Evolutionary conservation across 2,888 invertebrate genomes (phyloP).

Genomic region (Synergus laeviventris): DNA sequence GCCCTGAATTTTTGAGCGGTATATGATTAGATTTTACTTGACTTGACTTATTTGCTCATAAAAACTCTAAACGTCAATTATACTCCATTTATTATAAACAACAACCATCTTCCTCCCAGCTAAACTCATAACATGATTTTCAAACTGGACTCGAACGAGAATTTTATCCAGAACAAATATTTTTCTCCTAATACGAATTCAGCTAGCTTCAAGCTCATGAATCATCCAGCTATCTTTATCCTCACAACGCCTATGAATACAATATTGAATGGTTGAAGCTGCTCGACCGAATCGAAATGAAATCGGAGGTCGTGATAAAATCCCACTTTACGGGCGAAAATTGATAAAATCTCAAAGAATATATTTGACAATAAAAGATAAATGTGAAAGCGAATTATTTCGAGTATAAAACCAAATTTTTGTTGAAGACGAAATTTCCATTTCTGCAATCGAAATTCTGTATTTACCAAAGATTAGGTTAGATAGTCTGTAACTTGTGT

Average conservation of each 20-base stretch:
- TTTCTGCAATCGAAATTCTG: neutral
- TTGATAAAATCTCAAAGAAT: neutral
- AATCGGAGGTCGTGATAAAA: conserved; percentile 42
- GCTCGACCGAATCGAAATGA: conserved; percentile 26
- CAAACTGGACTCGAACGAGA: neutral
- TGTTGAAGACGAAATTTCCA: neutral
- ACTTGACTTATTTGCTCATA: conserved; percentile 32
- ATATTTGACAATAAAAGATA: neutral
- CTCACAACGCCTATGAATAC: conserved; percentile 67
- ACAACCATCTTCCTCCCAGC: no score
- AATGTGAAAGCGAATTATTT: neutral
- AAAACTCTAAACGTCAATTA: no score
- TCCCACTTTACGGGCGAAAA: neutral
- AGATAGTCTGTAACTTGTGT: conserved; percentile 62
- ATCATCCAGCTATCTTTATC: conserved; percentile 61
- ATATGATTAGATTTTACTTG: conserved; percentile 49
- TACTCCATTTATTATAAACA: no score
- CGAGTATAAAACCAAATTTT: neutral
- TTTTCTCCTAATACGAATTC: conserved; percentile 60
- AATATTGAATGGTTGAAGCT: conserved; percentile 60
- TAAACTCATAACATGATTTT: neutral
- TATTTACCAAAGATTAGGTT: conserved; percentile 41
- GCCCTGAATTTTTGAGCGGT: conserved; percentile 48
- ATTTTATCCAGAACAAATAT: conserved; percentile 2
- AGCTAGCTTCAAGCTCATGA: conserved; percentile 55